These are phyloP conservation scores for Eupithecia vulgata DNA, from an alignment of 2,888 invertebrate species.

Conservation along the genomic window DNA sequence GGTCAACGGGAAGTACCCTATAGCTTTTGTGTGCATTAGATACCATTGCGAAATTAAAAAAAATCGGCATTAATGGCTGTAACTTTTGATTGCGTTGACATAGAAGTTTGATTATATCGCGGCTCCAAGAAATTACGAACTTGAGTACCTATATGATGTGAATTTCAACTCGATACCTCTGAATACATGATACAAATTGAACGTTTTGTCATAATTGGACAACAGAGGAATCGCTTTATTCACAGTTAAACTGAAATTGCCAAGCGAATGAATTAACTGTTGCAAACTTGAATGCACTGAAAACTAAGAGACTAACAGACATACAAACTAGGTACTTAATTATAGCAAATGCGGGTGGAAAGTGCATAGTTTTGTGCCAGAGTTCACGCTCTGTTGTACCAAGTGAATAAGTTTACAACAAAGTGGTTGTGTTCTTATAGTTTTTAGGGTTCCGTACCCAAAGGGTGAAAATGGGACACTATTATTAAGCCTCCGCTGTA, in stretches of 20 bases:
- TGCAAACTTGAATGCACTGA: constrained; percentile 7
- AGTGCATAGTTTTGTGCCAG: constrained; percentile 5
- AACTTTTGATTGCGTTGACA: too few species aligned
- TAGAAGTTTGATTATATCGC: too few species aligned
- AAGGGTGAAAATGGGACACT: too few species aligned
- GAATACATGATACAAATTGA: neutral
- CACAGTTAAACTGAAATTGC: constrained; percentile 3
- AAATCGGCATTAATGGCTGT: too few species aligned
- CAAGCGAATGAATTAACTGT: constrained; percentile 7
- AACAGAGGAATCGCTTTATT: neutral
- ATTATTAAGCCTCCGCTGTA: too few species aligned
- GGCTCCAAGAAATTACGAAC: too few species aligned
- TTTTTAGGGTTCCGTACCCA: neutral
- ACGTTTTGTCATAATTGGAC: neutral
- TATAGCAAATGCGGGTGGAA: constrained; percentile 24
- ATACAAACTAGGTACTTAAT: constrained; percentile 25
- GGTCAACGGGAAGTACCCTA: too few species aligned
- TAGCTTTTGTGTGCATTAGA: too few species aligned
- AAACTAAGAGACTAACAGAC: constrained; percentile 14
- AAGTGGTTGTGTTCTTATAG: neutral
- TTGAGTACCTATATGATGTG: too few species aligned
- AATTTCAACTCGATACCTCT: too few species aligned
- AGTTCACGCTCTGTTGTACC: neutral
- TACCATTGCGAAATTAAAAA: too few species aligned
- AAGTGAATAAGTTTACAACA: constrained; percentile 1